Percentiles rank a stretch among this genome's conserved stretches.
Conservation (phyloP, 2,113 vertebrate species). For the Cephalophus harveyi region DNA sequence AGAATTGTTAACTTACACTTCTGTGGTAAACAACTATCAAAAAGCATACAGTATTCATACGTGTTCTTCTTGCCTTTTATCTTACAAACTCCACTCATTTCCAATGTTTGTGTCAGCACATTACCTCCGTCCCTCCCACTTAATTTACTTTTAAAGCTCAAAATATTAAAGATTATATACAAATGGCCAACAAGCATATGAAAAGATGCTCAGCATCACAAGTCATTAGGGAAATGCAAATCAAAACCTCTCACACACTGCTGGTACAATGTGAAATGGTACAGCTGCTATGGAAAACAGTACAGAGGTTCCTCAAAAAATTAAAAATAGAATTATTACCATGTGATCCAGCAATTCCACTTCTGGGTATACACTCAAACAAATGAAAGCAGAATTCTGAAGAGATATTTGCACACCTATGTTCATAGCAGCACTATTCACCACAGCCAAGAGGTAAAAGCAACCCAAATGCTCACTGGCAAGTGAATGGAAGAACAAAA, state of each 20-base stretch:
- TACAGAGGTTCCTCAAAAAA: not conserved
- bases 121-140: not conserved
- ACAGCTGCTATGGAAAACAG: not conserved
- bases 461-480: not conserved
- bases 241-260: not conserved
- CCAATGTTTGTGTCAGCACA: not conserved
- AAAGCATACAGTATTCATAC: not conserved
- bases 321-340: not conserved
- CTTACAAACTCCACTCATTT: not conserved
- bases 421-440: not conserved
- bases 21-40: not conserved
- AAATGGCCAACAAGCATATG: not conserved
- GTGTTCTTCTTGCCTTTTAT: not conserved
- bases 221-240: not conserved
- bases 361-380: not conserved
- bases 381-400: not conserved
- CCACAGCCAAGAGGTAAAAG: not conserved
- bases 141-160: not conserved
- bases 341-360: not conserved
- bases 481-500: not conserved
- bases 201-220: not conserved
- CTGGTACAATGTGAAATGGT: not conserved
- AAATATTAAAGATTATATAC: not conserved
- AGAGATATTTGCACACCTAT: not conserved
- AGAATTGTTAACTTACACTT: not conserved